Evolutionary conservation across 2,888 invertebrate genomes (phyloP).

Genomic region (Metallyticus violacea): DNA sequence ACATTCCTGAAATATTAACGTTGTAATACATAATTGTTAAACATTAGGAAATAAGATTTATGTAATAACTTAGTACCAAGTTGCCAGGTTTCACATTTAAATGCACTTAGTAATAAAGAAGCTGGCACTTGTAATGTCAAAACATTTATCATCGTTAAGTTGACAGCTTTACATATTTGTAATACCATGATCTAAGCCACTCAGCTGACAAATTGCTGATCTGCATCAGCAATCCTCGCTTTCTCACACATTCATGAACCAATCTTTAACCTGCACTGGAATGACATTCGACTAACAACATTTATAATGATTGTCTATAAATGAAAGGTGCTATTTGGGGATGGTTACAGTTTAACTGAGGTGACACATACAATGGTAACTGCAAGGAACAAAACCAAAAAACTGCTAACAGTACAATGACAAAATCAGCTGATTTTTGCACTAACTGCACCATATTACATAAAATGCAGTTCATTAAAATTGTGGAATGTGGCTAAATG

Average conservation of each 20-base stretch:
- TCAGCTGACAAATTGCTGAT: not conserved
- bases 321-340: not conserved
- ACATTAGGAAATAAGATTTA: not conserved
- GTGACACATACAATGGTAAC: not conserved
- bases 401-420: not conserved
- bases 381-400: not conserved
- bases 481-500: not conserved
- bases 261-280: not conserved
- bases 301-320: not conserved
- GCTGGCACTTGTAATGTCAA: not conserved
- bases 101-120: not conserved
- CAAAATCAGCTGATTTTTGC: not conserved
- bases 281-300: not conserved
- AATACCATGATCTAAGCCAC: not conserved
- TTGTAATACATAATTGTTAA: too few species aligned
- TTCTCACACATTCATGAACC: too few species aligned
- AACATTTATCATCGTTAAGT: not conserved
- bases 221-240: not conserved
- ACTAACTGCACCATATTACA: not conserved
- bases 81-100: not conserved
- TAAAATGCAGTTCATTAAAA: not conserved
- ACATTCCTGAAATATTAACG: not conserved
- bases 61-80: not conserved
- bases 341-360: not conserved
- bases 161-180: not conserved